Base-by-base conservation (phyloP, 2,888 invertebrate species). In the Xanthia togata region DNA sequence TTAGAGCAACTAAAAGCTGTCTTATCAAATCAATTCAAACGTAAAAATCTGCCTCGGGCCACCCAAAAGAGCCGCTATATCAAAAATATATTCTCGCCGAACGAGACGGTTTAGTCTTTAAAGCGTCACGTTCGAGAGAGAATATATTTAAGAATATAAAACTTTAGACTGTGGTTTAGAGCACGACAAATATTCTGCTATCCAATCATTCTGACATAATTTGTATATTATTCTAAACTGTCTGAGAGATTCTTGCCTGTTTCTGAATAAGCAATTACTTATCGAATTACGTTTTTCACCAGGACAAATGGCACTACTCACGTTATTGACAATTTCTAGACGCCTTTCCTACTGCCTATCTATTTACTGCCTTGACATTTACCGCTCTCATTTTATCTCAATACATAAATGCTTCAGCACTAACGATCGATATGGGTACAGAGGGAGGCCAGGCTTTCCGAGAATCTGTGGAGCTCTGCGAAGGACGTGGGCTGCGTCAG, bases 351-450 rank as follows among this genome's bases (percentile, higher is more conserved):
- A 17, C n/a, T n/a, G n/a, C n/a, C n/a, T n/a, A n/a, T n/a, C n/a
- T n/a, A n/a, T n/a, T n/a, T n/a, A n/a, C 17, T 20, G 0, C 23
- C 8, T 20, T 35, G n/a, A 23, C 12, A 69, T 53, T 78, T 12
- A 67, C n/a, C 35, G 4, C 44, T 65, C 11, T 47, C n/a, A 76
- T 79, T 64, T 44, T 31, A 53, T n/a, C 38, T 60, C 44, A 31
- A 26, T 23, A 35, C 50, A 35, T 70, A 62, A 65, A 17, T 47
- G 31, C 53, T 50, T 14, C 14, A 12, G 68, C 35, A 65, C 63
- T 71, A 76, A 69, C 71, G 82, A 77, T 83, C 82, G 17, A 74
- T 85, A 77, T 64, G 63, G 59, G 41, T 63, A 77, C 73, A 81
- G 82, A 65, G 83, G 77, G 77, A 69, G 82, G 82, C 67, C 71